Base-by-base conservation (phyloP, 2,888 invertebrate species). In the Thymelicus acteon region DNA sequence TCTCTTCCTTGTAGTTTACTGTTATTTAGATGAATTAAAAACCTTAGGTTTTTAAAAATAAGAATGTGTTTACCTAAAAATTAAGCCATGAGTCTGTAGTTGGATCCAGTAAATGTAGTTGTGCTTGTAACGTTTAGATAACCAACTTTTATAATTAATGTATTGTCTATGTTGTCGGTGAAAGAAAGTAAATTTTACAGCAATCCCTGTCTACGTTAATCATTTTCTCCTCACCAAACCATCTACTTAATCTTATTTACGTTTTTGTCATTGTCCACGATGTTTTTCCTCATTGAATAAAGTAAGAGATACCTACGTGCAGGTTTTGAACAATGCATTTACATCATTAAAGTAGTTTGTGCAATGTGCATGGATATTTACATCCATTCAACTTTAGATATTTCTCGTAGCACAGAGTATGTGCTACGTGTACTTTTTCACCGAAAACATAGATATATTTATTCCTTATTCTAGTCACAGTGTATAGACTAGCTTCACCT, bases 381-480 rank as follows among this genome's bases (percentile, higher is more conserved):
- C 40, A 7, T 8, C 12, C 10, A 44, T 44, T 12, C 12, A 12
- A 10, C 44, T 44, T 44, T 8, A 4, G 5, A 12, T 10, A 44
- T 44, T 12, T 44, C 19, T 2, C 10, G 24, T 54, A 54, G 54
- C 19, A 10, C 24, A 54, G 12, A 12, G 44, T 12, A 10, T 12
- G 54, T 19, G 8, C 6, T 47, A 47, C 57, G 7, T 57, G 44
- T 13, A 10, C n/a, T 7, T 64, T 70, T 60, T 60, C 69, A 64
- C 39, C 40, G 63, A 40, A 15, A 24, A 7, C 39, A 63, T 57
- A 62, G 80, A 49, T 87, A 8, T 88, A 88, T 85, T 89, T 90
- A 91, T 90, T 92, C 91, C 92, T 93, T 90, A 87, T 90, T 93
- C 93, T 93, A 93, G 93, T 93, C 93, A 92, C 88, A 84, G 84